A percentile compares a stretch with the other conserved stretches of the same genome.
Evolutionary conservation across 1,140 invertebrate genomes (phyloP).

Genomic region (Spodoptera frugiperda): DNA sequence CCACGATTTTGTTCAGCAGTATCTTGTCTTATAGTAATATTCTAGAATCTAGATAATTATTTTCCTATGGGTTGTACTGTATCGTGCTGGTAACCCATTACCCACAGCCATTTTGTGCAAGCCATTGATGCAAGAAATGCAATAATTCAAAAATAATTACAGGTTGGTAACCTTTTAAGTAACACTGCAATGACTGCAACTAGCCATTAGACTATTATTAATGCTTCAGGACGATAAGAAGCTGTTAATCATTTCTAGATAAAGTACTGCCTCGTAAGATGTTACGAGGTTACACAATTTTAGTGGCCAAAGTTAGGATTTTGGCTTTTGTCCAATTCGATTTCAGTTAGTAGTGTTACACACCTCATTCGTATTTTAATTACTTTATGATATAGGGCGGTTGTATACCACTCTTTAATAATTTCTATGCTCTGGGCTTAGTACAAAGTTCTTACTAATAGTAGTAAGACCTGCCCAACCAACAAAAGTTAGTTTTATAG

Average conservation of each 20-base stretch:
- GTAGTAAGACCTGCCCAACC: too few species aligned
- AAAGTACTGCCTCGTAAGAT: not conserved
- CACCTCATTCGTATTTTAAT: too few species aligned
- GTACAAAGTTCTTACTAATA: too few species aligned
- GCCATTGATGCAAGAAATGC: constrained; percentile 4
- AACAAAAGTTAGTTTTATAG: too few species aligned
- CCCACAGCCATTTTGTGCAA: constrained; percentile 1
- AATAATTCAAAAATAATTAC: constrained; percentile 25
- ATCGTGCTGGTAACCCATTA: constrained; percentile 1
- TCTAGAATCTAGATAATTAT: too few species aligned
- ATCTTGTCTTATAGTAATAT: too few species aligned
- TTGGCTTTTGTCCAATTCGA: too few species aligned
- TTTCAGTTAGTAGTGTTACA: not conserved
- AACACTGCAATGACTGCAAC: not conserved
- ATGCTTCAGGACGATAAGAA: constrained; percentile 25
- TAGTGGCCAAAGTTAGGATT: not conserved
- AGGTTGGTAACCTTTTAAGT: constrained; percentile 22
- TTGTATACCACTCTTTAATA: too few species aligned
- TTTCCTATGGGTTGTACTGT: not conserved
- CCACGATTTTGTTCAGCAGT: too few species aligned
- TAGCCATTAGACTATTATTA: constrained; percentile 15
- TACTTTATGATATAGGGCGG: too few species aligned
- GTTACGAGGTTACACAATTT: not conserved
- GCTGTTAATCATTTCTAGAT: constrained; percentile 14
- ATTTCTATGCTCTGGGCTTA: too few species aligned